Percentiles rank a stretch among this genome's conserved stretches.
Conservation (phyloP, 2,797 vertebrate species). For the Schizopygopsis pylzovi region DNA sequence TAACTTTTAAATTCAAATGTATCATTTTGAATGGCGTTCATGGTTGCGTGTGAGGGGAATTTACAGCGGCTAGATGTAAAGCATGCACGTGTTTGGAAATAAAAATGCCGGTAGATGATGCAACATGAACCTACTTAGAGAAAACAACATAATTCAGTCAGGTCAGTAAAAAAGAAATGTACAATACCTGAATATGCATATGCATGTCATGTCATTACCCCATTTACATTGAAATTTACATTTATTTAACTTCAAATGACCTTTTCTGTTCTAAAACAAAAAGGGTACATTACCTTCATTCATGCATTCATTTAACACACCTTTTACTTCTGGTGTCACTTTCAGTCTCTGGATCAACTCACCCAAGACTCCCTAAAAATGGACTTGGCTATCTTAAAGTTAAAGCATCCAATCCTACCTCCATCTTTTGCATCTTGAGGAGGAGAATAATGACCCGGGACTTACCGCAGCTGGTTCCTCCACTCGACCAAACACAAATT, state of each 20-base stretch:
- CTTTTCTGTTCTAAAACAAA: conserved; percentile 44
- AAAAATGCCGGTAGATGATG: conserved; percentile 46
- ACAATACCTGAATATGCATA: conserved; percentile 59
- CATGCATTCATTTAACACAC: conserved; percentile 55
- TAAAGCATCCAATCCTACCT: conserved; percentile 78
- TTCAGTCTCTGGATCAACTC: conserved; percentile 50
- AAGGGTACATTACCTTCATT: conserved; percentile 57
- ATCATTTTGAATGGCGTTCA: conserved; percentile 23
- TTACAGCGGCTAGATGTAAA: conserved; percentile 30
- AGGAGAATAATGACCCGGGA: conserved; percentile 74
- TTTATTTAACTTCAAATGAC: conserved; percentile 5
- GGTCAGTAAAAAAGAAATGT: conserved; percentile 53
- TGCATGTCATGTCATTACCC: conserved; percentile 50
- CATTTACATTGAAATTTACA: conserved; percentile 26
- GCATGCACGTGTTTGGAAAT: conserved; percentile 57
- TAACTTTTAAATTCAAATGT: neutral
- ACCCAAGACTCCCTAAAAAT: conserved; percentile 46
- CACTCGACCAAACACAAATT: conserved; percentile 74
- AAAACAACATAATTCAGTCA: conserved; percentile 58
- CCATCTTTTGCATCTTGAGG: conserved; percentile 74
- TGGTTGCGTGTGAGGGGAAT: conserved; percentile 9
- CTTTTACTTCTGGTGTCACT: conserved; percentile 50
- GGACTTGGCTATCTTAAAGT: conserved; percentile 51
- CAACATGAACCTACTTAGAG: conserved; percentile 54
- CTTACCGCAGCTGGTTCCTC: conserved; percentile 78